Base-by-base conservation (phyloP, 92 coral and sea anemone species). In the Meandrina meandrites region DNA sequence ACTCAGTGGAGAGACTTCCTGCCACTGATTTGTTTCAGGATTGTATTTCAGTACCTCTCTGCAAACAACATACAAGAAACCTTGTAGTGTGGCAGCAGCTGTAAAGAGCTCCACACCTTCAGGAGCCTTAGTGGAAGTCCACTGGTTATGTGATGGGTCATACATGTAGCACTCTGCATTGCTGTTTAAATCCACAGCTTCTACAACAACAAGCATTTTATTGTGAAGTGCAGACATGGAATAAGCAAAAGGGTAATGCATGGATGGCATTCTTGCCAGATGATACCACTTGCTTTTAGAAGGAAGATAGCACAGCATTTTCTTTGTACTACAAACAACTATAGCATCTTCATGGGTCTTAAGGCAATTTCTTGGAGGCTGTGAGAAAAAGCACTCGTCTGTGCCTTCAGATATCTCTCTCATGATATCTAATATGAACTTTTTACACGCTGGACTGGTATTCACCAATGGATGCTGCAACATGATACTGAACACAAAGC, bases 1-100 rank as follows among this genome's bases (percentile, higher is more conserved):
- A 67, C 75, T 81, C 34, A 81, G 51, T 9, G 84, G 57, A 21
- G 72, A 17, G 17, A 64, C 75, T 62, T 34, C 32, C 54, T 62
- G 84, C 84, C 84, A 81, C 73, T 27, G 37, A 42, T 81, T 81
- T 24, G 75, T 60, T 24, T 81, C 84, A 81, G 84, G 75, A 62
- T 81, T 67, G 75, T 34, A 81, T 30, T 28, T 81, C 73, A 24
- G 56, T 11, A 78, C 37, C 6, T 10, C 13, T 62, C 84, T 75
- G 22, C 84, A 75, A 24, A 62, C 30, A 22, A 64, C 54, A 81
- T 81, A 81, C 56, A 81, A 81, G 54, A 22, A 81, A 30, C 84
- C 84, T 17, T 60, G 75, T 2, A 81, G 37, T 5, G 84, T 67
- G 9, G 36, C 84, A 4, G 36, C 84, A 15, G 84, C 84, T n/a